Percentiles rank a stretch among this genome's conserved stretches.
phyloP scores from a whole-genome alignment of 2,797 vertebrate genomes.

The Carcharodon carcharias region DNA sequence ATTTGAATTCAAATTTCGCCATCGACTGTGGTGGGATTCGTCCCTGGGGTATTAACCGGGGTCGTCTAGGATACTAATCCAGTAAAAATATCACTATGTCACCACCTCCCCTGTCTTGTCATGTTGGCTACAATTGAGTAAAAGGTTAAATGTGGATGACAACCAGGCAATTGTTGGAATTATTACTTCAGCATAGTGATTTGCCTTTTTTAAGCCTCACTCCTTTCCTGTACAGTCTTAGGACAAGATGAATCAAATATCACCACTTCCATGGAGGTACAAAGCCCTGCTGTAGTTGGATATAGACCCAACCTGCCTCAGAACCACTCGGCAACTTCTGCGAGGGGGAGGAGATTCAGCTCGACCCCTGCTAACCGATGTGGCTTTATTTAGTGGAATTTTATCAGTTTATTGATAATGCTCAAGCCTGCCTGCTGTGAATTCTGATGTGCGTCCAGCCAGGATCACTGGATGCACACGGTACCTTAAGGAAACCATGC shows the following conservation, averaged over 20 bases:
- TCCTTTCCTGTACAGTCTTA: not conserved
- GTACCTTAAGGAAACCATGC: not conserved
- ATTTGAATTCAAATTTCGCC: too few relatives aligned
- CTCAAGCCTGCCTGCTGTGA: not conserved
- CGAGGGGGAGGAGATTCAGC: not conserved
- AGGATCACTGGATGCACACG: not conserved
- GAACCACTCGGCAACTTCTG: too few relatives aligned
- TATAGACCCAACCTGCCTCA: not conserved
- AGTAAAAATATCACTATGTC: too few relatives aligned
- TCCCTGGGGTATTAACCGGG: too few relatives aligned
- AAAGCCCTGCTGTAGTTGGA: not conserved
- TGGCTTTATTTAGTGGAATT: not conserved
- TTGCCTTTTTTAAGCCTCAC: not conserved
- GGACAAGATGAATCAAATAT: not conserved
- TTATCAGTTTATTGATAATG: not conserved
- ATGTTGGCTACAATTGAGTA: not conserved
- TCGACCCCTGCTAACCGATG: not conserved
- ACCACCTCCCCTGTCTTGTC: not conserved
- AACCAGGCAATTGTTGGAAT: not conserved
- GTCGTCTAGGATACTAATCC: too few relatives aligned
- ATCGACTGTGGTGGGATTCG: too few relatives aligned
- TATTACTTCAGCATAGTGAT: not conserved
- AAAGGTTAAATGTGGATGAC: not conserved
- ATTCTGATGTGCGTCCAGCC: not conserved
- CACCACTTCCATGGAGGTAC: too few relatives aligned